Evolutionary conservation across 2,888 invertebrate genomes (phyloP).

Genomic region (Drymonia ruficornis): DNA sequence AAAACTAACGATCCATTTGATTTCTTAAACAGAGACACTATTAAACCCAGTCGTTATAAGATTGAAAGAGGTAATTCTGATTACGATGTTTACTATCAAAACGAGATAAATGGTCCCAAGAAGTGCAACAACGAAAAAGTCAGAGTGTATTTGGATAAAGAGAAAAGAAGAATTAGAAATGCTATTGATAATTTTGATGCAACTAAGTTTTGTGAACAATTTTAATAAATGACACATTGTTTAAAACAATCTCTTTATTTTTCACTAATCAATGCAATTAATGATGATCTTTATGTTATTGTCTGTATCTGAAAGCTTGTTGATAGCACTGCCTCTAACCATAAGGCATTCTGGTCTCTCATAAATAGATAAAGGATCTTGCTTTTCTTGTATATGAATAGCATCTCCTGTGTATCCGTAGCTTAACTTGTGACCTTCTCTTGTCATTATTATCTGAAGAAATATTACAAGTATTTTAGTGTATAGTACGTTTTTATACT

Average conservation of each 20-base stretch:
- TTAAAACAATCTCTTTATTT: neutral
- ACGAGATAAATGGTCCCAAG: constrained; percentile 52
- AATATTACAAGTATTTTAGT: neutral
- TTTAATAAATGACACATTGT: constrained; percentile 18
- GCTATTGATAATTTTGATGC: constrained; percentile 36
- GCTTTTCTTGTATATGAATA: constrained; percentile 43
- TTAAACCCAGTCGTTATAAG: constrained; percentile 27
- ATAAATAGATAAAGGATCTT: constrained; percentile 36
- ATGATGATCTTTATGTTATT: constrained; percentile 39
- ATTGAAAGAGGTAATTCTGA: constrained; percentile 44
- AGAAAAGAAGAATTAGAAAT: constrained; percentile 55
- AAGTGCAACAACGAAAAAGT: constrained; percentile 65
- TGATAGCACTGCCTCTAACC: constrained; percentile 35
- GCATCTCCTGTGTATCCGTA: constrained; percentile 50
- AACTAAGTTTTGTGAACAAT: constrained; percentile 47
- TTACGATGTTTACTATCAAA: constrained; percentile 65
- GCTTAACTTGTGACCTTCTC: constrained; percentile 41
- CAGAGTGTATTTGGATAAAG: constrained; percentile 61
- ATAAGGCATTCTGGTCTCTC: constrained; percentile 42
- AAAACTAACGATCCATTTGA: constrained; percentile 26
- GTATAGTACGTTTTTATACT: too few relatives aligned
- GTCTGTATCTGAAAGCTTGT: constrained; percentile 33
- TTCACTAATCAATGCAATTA: constrained; percentile 14
- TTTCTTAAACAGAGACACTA: constrained; percentile 23
- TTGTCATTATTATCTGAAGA: constrained; percentile 39